Conservation (phyloP, 1,140 invertebrate genomes). For the Bombus affinis region DNA sequence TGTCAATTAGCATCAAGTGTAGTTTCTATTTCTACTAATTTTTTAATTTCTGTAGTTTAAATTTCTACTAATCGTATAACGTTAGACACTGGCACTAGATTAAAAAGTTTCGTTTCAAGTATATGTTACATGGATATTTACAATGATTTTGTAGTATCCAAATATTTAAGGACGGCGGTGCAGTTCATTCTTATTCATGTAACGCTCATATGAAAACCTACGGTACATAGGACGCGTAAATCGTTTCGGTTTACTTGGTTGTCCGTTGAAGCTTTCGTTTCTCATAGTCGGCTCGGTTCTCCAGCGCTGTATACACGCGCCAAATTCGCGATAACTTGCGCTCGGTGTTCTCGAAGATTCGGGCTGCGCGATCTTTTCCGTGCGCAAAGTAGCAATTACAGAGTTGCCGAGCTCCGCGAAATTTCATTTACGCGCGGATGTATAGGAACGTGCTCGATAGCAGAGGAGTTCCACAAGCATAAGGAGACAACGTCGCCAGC, state of each 20-base stretch:
- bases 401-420: background rate
- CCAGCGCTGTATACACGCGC: background rate
- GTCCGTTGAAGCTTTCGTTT: background rate
- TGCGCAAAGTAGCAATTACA: background rate
- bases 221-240: too few species aligned
- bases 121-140: too few species aligned
- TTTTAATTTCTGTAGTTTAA: too few species aligned
- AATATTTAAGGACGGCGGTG: too few species aligned
- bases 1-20: too few species aligned
- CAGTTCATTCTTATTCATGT: too few species aligned
- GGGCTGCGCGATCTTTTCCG: background rate
- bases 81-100: too few species aligned
- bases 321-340: background rate
- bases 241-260: background rate
- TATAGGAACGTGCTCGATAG: background rate
- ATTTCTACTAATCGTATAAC: too few species aligned
- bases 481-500: background rate
- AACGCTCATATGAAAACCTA: too few species aligned
- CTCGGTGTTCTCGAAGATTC: background rate
- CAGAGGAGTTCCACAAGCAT: background rate
- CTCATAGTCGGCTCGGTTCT: background rate
- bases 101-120: too few species aligned
- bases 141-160: too few species aligned
- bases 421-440: constrained; percentile 12
- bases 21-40: too few species aligned